These are phyloP conservation scores for Dryas iulia DNA, from an alignment of 1,140 invertebrate species.

Conservation along the genomic window DNA sequence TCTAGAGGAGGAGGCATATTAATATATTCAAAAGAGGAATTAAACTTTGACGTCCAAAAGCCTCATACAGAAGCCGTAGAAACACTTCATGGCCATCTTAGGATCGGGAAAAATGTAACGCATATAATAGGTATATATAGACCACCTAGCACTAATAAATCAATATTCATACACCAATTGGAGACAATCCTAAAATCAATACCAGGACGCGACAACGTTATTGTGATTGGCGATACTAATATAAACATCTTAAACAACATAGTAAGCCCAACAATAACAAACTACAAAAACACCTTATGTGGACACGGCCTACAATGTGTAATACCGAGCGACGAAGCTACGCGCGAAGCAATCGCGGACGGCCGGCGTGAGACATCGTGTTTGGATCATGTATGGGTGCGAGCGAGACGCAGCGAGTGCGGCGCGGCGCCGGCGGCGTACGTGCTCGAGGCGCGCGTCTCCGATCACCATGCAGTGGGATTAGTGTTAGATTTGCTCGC, in stretches of 20 bases:
- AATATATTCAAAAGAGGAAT: conserved; percentile 27
- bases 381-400: too few species aligned
- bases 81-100: conserved; percentile 13
- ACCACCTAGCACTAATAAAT: too few species aligned
- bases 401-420: too few species aligned
- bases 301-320: too few species aligned
- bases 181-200: conserved; percentile 13
- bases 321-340: too few species aligned
- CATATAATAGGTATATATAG: conserved; percentile 36
- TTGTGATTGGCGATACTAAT: conserved; percentile 34
- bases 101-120: conserved; percentile 1
- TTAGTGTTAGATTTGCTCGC: too few species aligned
- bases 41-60: conserved; percentile 19
- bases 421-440: too few species aligned
- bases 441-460: too few species aligned
- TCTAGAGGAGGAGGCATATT: conserved; percentile 41
- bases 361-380: too few species aligned
- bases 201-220: conserved; percentile 20
- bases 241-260: conserved; percentile 25
- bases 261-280: background rate
- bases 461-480: too few species aligned
- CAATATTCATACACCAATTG: conserved; percentile 34
- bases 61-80: conserved; percentile 7
- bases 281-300: conserved; percentile 33
- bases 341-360: too few species aligned